These are phyloP conservation scores for Pangasianodon gigas DNA, from an alignment of 2,113 vertebrate genomes.

Conservation along the genomic window DNA sequence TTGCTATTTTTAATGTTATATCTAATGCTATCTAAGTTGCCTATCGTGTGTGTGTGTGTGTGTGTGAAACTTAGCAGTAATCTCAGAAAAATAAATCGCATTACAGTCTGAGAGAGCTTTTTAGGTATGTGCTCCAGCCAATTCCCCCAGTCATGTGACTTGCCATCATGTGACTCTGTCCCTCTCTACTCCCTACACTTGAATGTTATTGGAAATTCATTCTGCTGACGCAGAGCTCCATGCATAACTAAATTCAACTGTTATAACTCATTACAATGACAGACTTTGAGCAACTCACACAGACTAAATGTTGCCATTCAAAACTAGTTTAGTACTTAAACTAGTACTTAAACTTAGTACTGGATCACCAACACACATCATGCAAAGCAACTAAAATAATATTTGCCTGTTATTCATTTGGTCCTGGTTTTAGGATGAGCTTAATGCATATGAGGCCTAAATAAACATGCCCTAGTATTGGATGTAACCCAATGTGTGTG, in stretches of 20 bases:
- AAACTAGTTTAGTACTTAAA: no score
- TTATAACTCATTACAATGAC: constrained; percentile 64
- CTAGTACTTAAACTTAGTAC: neutral
- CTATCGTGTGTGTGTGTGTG: neutral
- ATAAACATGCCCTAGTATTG: neutral
- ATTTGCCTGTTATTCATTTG: constrained; percentile 2
- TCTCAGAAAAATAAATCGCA: neutral
- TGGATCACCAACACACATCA: constrained; percentile 17
- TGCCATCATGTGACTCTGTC: constrained; percentile 29
- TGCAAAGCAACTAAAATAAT: constrained; percentile 23
- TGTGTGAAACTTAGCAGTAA: neutral
- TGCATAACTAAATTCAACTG: constrained; percentile 62
- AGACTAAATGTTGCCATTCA: constrained; percentile 18
- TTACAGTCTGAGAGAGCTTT: neutral
- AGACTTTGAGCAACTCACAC: constrained; percentile 60
- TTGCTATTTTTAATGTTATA: neutral
- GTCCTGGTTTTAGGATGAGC: neutral
- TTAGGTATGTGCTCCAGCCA: neutral
- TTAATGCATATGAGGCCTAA: neutral
- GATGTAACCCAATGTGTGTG: neutral
- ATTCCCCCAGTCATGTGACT: constrained; percentile 18
- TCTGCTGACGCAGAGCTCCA: constrained; percentile 54
- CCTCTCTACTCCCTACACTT: neutral
- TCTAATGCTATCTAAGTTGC: neutral
- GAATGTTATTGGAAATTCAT: constrained; percentile 58